These are phyloP conservation scores for Podilymbus podiceps DNA, from an alignment of 2,113 vertebrate species.

Conservation along the genomic window DNA sequence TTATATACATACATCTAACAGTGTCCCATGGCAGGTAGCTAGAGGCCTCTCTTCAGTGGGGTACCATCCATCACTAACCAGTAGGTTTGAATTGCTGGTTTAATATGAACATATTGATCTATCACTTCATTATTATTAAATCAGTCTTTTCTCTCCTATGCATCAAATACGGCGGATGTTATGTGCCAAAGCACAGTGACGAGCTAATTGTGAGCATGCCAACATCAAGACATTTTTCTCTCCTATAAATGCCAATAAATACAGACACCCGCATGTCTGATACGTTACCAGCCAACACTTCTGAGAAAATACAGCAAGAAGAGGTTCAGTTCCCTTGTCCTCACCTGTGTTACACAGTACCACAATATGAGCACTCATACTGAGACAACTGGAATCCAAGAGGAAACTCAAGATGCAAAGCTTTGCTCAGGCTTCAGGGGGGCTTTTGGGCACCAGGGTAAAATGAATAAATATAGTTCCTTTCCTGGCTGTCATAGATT, in stretches of 20 bases:
- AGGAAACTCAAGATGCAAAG: neutral
- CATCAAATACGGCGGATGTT: neutral
- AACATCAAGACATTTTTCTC: neutral
- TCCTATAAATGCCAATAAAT: neutral
- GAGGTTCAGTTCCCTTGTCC: neutral
- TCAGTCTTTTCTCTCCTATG: neutral
- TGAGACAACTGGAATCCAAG: neutral
- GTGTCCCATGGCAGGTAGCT: neutral
- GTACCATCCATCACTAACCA: neutral
- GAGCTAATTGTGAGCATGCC: neutral
- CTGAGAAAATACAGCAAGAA: neutral
- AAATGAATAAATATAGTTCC: neutral
- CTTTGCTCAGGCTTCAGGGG: neutral
- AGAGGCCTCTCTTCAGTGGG: neutral
- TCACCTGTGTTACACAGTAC: rapidly evolving
- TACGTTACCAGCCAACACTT: neutral
- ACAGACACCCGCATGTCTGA: neutral
- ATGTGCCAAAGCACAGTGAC: neutral
- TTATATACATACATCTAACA: neutral
- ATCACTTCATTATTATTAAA: neutral
- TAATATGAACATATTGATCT: neutral
- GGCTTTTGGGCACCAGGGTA: neutral
- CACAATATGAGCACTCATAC: neutral
- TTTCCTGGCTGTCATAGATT: neutral
- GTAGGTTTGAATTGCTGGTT: neutral